phyloP scores from a whole-genome alignment of 1,140 invertebrate species.

The Phymorhynchus buccinoides region DNA sequence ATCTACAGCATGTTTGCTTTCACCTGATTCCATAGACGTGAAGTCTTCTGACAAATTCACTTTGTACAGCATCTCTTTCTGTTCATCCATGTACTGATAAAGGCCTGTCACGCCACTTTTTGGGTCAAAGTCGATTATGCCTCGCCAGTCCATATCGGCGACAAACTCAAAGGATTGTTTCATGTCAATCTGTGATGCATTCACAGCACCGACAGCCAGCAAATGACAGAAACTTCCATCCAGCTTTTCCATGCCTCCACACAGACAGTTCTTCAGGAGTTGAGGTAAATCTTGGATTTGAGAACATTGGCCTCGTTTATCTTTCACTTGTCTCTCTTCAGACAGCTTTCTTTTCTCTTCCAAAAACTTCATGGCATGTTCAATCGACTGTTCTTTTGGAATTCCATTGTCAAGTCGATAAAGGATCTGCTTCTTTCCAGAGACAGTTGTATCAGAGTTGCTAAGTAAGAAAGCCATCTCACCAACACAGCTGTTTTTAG shows the following conservation, averaged over 20 bases:
- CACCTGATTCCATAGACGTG: constrained; percentile 28
- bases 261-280: constrained; percentile 48
- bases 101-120: constrained; percentile 43
- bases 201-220: not conserved
- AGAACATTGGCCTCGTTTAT: constrained; percentile 12
- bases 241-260: constrained; percentile 42
- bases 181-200: not conserved
- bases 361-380: constrained; percentile 36
- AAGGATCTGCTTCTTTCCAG: constrained; percentile 27
- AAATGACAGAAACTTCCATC: constrained; percentile 36
- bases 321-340: constrained; percentile 42
- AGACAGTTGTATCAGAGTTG: not conserved
- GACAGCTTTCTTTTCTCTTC: constrained; percentile 38
- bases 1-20: constrained; percentile 18
- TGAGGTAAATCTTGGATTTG: constrained; percentile 37
- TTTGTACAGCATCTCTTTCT: constrained; percentile 48
- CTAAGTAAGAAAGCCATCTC: constrained; percentile 46
- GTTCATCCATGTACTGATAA: constrained; percentile 48
- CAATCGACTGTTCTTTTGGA: constrained; percentile 19
- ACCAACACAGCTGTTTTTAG: constrained; percentile 27
- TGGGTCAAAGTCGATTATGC: constrained; percentile 58
- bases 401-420: constrained; percentile 39
- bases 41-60: constrained; percentile 54
- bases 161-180: constrained; percentile 48
- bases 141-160: constrained; percentile 45